Percentiles rank a stretch among this genome's conserved stretches.
phyloP scores from a whole-genome alignment of 2,113 vertebrate species.

The Neotoma lepida region DNA sequence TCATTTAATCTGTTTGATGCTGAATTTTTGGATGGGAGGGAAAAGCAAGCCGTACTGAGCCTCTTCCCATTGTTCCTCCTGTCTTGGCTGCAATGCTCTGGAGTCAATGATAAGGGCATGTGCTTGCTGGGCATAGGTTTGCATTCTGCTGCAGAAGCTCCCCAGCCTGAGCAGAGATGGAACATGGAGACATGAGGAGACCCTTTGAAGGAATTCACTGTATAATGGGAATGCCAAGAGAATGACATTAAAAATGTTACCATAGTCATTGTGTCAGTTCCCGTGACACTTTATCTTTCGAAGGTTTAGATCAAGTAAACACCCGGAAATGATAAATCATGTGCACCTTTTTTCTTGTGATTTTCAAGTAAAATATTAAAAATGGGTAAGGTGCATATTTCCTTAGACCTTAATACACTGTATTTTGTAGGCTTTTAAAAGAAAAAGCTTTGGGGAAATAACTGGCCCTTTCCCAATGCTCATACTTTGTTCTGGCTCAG shows the following conservation, averaged over 20 bases:
- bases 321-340: conserved; percentile 5
- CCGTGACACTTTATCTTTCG: background rate
- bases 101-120: background rate
- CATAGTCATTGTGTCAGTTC: background rate
- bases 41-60: background rate
- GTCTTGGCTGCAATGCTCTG: background rate
- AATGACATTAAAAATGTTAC: background rate
- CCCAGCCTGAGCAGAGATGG: background rate
- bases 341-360: background rate
- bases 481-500: background rate
- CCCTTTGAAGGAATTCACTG: background rate
- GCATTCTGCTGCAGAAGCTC: background rate
- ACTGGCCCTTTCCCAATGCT: background rate
- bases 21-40: background rate
- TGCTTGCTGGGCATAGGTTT: background rate
- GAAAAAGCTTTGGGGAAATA: conserved; percentile 39
- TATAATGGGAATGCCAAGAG: background rate
- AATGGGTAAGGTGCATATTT: conserved; percentile 26
- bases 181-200: background rate
- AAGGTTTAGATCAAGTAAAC: conserved; percentile 4
- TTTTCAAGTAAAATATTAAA: conserved; percentile 42
- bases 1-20: background rate
- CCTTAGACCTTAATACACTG: background rate
- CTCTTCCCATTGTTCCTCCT: background rate
- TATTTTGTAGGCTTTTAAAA: background rate